Conservation (phyloP, 2,797 vertebrate genomes). For the Bufotes viridis region DNA sequence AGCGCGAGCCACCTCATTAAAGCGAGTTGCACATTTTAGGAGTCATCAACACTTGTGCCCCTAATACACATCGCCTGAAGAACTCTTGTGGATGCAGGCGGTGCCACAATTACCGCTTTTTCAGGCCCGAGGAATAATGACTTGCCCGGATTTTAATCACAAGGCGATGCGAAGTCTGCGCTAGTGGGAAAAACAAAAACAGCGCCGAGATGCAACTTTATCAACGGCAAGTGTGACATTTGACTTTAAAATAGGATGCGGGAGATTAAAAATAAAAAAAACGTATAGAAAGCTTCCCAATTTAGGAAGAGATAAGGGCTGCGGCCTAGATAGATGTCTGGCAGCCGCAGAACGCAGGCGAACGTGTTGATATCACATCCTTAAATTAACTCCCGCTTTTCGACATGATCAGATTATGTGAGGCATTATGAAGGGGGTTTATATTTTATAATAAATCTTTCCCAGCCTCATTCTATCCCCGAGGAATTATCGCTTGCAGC, state of each 20-base stretch:
- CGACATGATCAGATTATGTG: slow-evolving; percentile 58
- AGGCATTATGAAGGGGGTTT: slow-evolving; percentile 45
- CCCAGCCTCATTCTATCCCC: slow-evolving; percentile 45
- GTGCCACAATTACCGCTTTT: slow-evolving; percentile 51
- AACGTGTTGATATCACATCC: slow-evolving; percentile 34
- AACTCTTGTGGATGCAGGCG: slow-evolving; percentile 54
- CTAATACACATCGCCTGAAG: slow-evolving; percentile 57
- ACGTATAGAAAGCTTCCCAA: slow-evolving; percentile 38
- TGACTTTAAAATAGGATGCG: slow-evolving; percentile 51
- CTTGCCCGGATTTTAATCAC: slow-evolving; percentile 59
- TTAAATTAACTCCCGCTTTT: slow-evolving; percentile 52
- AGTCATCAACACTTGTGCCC: slow-evolving; percentile 57
- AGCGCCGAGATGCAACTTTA: slow-evolving; percentile 47
- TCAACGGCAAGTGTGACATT: slow-evolving; percentile 53
- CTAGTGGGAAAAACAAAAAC: slow-evolving; percentile 60
- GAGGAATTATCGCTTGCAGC: slow-evolving; percentile 39
- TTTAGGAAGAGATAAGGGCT: slow-evolving; percentile 46
- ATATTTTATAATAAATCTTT: slow-evolving; percentile 59
- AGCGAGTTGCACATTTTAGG: slow-evolving; percentile 61
- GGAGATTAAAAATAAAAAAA: slow-evolving; percentile 5
- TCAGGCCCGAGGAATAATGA: slow-evolving; percentile 58
- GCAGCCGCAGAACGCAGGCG: slow-evolving; percentile 11
- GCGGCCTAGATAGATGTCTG: slow-evolving; percentile 24
- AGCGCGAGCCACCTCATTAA: slow-evolving; percentile 55
- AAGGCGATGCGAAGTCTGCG: slow-evolving; percentile 28